These are phyloP conservation scores for Stenurella melanura DNA, from an alignment of 2,888 invertebrate species.

Conservation along the genomic window DNA sequence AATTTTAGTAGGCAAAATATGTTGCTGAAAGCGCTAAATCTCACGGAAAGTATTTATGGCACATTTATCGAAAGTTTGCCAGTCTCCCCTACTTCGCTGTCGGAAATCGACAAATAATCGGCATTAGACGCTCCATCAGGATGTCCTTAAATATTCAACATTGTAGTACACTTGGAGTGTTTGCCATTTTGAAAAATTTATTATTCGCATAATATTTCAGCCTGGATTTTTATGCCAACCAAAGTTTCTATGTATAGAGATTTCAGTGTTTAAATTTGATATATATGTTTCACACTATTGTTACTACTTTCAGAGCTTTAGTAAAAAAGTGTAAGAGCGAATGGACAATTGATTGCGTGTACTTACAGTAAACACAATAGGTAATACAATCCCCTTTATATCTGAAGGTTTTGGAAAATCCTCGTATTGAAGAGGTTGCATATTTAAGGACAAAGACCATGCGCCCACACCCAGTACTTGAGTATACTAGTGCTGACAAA, in stretches of 20 bases:
- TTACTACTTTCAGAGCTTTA: too few species aligned
- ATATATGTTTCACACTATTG: too few species aligned
- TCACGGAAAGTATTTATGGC: slow-evolving; percentile 18
- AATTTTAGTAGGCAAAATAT: slow-evolving; percentile 1
- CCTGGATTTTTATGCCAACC: neutral
- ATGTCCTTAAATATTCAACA: slow-evolving; percentile 31
- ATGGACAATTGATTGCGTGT: too few species aligned
- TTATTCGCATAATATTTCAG: slow-evolving; percentile 18
- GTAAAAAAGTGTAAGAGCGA: too few species aligned
- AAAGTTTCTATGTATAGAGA: neutral
- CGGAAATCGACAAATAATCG: slow-evolving; percentile 35
- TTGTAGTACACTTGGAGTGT: slow-evolving; percentile 19
- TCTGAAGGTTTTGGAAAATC: too few species aligned
- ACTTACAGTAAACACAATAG: too few species aligned
- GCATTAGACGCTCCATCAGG: slow-evolving; percentile 32
- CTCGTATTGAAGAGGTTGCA: too few species aligned
- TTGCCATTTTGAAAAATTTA: slow-evolving; percentile 31
- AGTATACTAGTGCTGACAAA: too few species aligned
- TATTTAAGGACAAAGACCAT: too few species aligned
- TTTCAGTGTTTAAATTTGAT: too few species aligned
- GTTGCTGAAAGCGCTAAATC: slow-evolving; percentile 1
- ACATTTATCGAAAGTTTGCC: slow-evolving; percentile 27
- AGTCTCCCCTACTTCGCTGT: slow-evolving; percentile 13
- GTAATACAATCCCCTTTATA: too few species aligned
- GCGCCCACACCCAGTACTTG: too few species aligned